Conservation (phyloP, 1,140 invertebrate species). For the Oscheius sp. region DNA sequence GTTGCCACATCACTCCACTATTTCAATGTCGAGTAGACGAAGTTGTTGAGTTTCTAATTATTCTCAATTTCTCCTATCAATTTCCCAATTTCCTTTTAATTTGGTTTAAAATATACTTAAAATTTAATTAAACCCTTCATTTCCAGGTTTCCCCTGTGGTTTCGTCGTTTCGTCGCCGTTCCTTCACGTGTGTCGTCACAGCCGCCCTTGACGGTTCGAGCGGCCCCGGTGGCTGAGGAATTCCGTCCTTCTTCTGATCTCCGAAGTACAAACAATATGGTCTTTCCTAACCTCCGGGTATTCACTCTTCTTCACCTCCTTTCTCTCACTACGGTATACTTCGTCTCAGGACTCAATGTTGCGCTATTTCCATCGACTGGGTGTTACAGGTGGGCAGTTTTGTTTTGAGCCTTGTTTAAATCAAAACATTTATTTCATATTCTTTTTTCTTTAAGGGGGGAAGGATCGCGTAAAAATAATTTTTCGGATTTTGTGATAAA, state of each 20-base stretch:
- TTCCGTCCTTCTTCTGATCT: not conserved
- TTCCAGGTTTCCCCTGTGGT: too few species aligned
- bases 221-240: not conserved
- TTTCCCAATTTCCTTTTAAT: too few species aligned
- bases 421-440: too few species aligned
- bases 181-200: not conserved
- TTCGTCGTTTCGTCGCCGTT: not conserved
- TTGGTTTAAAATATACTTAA: too few species aligned
- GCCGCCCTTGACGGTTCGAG: not conserved
- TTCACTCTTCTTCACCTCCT: not conserved
- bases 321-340: not conserved
- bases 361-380: constrained; percentile 49
- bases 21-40: too few species aligned
- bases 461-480: not conserved
- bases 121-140: too few species aligned
- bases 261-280: not conserved
- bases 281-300: not conserved
- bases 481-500: too few species aligned
- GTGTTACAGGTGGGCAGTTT: not conserved
- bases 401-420: too few species aligned
- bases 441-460: not conserved
- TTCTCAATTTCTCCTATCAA: too few species aligned
- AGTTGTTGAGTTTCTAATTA: too few species aligned
- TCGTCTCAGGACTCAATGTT: constrained; percentile 28
- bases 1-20: too few species aligned